Evolutionary conservation across 1,140 invertebrate genomes (phyloP), one percentile per base, ranked within the genome.

Genomic region (Dufourea novaeangliae): DNA sequence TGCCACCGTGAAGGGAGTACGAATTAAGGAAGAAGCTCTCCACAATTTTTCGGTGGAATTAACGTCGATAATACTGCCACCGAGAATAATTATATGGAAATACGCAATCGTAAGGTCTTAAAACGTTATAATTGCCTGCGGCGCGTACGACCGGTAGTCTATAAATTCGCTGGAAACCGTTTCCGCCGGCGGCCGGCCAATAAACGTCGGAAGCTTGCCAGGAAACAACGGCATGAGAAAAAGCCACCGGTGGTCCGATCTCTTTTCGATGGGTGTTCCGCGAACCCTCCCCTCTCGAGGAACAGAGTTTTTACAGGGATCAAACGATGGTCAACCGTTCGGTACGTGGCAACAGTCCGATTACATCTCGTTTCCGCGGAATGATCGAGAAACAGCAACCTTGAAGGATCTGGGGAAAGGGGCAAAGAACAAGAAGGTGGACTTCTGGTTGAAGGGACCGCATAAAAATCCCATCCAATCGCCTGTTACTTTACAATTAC

Each of bases 281-380:
- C 64, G 80, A 82, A 82, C 78, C 50, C n/a, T n/a, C n/a, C n/a
- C n/a, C n/a, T 27, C n/a, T 52, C 29, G 44, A 57, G 46, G 41
- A 44, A 14, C 12, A 54, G 50, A 54, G 46, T 78, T 83, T 44
- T 83, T 83, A 83, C 80, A 68, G 82, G 68, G 57, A 72, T 68
- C 74, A 80, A n/a, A n/a, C n/a, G n/a, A n/a, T n/a, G n/a, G n/a
- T n/a, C n/a, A n/a, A n/a, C 74, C 67, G 74, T 46, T 78, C 62
- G 79, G 67, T 63, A n/a, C 70, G 79, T 73, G 25, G 79, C 63
- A 63, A 73, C 69, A 32, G 62, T 72, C 46, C 68, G 80, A 83
- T 83, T 83, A 83, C n/a, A n/a, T 82, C 68, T 73, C 57, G 74
- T 83, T 83, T 82, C 73, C 56, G 56, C 68, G 74, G 80, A 82